Base-by-base conservation (phyloP, 2,113 vertebrate genomes). In the Albula goreensis region DNA sequence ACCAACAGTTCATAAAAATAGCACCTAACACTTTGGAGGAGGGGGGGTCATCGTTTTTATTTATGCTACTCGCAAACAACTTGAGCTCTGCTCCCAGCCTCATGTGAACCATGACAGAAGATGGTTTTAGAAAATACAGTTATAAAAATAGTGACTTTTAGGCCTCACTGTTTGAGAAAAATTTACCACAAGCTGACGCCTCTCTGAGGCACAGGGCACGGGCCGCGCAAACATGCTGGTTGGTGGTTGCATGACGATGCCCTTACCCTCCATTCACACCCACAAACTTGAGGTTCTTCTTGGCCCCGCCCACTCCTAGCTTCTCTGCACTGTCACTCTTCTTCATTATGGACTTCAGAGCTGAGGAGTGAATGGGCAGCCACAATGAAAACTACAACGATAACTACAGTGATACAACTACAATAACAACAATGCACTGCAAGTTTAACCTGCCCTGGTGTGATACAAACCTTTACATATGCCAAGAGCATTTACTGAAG, bases 181-280 rank as follows among this genome's bases (percentile, higher is more conserved):
- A 60, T 60, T 60, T 15, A 56, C 12, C 53, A 56, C 53, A 56
- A 15, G 17, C 57, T 60, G 17, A 66, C 60, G 3, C 17, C 60
- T 66, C 60, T 66, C 17, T 66, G 60, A 19, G 60, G 17, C 3
- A 66, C 60, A 66, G 60, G 60, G 15, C 17, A 3, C 15, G 3
- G 12, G 57, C 5, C 3, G 8, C 3, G 3, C 3, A 12, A 60
- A 60, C 12, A 66, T 19, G 22, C 17, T 22, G 60, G 31, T 19
- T 66, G 60, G 60, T 66, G 60, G 60, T 66, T 2, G 7, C 60
- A 66, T 66, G 60, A 22, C 60, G 15, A 22, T 88, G 86, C 86
- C 91, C 97, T 96, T 96, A 98, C 98, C 97, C 96, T 93, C 97
- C 96, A 94, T 97, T 96, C 93, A 96, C 96, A 94, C 95, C 96